These are phyloP conservation scores for Tursiops truncatus DNA, from an alignment of 2,113 vertebrate species.

Conservation along the genomic window DNA sequence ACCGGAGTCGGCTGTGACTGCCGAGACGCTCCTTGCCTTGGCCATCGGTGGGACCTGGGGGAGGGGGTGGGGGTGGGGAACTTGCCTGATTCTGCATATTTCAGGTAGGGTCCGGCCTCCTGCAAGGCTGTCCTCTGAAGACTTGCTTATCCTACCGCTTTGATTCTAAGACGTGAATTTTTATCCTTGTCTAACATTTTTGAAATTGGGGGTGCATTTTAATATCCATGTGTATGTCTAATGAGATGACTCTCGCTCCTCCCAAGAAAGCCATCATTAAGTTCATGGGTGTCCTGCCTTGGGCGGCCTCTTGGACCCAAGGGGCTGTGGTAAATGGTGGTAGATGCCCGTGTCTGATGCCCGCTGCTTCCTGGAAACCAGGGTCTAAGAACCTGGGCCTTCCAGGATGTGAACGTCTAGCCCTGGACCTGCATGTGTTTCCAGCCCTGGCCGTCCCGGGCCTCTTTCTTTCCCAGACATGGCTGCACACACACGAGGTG, in stretches of 20 bases:
- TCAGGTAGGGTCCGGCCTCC: background rate
- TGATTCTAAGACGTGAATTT: background rate
- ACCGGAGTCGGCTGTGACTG: background rate
- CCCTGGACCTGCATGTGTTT: background rate
- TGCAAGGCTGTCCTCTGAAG: background rate
- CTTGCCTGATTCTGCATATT: background rate
- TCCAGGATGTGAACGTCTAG: background rate
- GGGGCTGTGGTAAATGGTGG: background rate
- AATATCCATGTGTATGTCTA: background rate
- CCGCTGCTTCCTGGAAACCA: background rate
- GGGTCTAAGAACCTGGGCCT: background rate
- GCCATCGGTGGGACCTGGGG: background rate
- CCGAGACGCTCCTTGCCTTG: background rate
- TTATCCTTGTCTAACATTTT: background rate
- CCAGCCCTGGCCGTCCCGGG: background rate
- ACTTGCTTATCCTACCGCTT: background rate
- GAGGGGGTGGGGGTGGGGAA: too few relatives aligned
- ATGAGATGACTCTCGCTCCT: background rate
- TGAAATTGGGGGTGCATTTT: background rate
- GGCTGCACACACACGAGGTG: background rate
- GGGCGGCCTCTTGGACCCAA: background rate
- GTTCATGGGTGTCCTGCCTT: background rate
- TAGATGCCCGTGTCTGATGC: rapidly evolving
- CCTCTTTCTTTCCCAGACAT: background rate
- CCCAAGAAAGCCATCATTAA: background rate